phyloP scores from a whole-genome alignment of 2,797 vertebrate genomes.

The Tarsius wallacei region DNA sequence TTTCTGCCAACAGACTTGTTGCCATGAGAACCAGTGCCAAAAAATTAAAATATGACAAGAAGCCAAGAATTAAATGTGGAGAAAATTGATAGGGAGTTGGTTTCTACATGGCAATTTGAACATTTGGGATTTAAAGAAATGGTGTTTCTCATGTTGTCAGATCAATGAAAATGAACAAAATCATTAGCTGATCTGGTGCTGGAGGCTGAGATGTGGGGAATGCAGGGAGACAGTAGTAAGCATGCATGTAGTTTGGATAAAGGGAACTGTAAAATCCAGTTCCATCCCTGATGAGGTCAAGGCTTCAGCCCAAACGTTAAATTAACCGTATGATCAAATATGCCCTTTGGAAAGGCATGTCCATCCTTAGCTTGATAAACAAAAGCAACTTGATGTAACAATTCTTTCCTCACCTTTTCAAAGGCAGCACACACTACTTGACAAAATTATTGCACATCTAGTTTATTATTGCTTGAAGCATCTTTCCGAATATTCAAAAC shows the following conservation, averaged over 20 bases:
- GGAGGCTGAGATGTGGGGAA: not conserved
- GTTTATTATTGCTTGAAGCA: not conserved
- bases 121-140: constrained; percentile 59
- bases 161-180: constrained; percentile 40
- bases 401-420: not conserved
- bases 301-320: constrained; percentile 17
- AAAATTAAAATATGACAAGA: constrained; percentile 66
- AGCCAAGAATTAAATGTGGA: constrained; percentile 58
- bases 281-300: constrained; percentile 30
- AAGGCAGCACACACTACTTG: not conserved
- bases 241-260: not conserved
- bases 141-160: not conserved
- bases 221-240: not conserved
- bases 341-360: not conserved
- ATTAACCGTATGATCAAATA: not conserved
- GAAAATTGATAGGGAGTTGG: constrained; percentile 53
- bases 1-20: constrained; percentile 71
- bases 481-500: not conserved
- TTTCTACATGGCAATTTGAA: constrained; percentile 59
- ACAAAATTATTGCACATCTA: not conserved
- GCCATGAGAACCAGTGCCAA: constrained; percentile 79
- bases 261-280: not conserved
- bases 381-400: not conserved
- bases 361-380: not conserved
- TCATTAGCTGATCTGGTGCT: not conserved